These are phyloP conservation scores for Parazoanthus atlanticus DNA, from an alignment of 92 coral and sea anemone genomes.

Conservation along the genomic window DNA sequence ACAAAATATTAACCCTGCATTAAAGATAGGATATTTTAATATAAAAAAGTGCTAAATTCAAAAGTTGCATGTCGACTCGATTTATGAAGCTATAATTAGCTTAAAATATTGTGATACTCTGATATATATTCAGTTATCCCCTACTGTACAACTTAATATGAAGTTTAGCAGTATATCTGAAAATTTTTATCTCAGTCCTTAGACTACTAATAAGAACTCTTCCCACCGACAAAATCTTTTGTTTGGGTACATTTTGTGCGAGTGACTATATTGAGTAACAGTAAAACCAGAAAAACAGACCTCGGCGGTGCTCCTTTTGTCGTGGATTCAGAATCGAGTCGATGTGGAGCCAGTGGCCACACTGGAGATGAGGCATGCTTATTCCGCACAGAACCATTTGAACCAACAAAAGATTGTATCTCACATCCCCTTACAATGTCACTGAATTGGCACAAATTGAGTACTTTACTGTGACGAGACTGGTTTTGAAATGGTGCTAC, in stretches of 20 bases:
- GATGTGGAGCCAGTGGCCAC: constrained; percentile 35
- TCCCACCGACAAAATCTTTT: background rate
- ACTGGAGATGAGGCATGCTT: constrained; percentile 17
- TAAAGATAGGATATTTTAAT: too few species aligned
- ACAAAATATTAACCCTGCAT: too few species aligned
- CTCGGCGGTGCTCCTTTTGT: constrained; percentile 17
- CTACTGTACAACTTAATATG: too few species aligned
- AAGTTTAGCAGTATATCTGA: too few species aligned
- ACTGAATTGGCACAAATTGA: background rate
- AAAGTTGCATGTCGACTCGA: too few species aligned
- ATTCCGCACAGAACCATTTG: constrained; percentile 39
- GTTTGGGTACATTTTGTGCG: background rate
- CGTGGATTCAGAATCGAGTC: constrained; percentile 29
- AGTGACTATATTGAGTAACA: background rate
- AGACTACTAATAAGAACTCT: too few species aligned
- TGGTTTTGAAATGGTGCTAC: constrained; percentile 1
- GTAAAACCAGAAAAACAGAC: constrained; percentile 2
- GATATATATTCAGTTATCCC: too few species aligned
- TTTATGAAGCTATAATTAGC: too few species aligned
- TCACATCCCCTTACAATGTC: background rate
- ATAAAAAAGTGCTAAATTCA: too few species aligned
- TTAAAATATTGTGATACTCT: too few species aligned
- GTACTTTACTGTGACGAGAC: background rate
- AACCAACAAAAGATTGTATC: background rate
- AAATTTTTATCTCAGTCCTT: too few species aligned